Percentiles rank a stretch among this genome's conserved stretches.
These are phyloP conservation scores for Bedellia somnulentella DNA, from an alignment of 2,888 invertebrate genomes.

Conservation along the genomic window DNA sequence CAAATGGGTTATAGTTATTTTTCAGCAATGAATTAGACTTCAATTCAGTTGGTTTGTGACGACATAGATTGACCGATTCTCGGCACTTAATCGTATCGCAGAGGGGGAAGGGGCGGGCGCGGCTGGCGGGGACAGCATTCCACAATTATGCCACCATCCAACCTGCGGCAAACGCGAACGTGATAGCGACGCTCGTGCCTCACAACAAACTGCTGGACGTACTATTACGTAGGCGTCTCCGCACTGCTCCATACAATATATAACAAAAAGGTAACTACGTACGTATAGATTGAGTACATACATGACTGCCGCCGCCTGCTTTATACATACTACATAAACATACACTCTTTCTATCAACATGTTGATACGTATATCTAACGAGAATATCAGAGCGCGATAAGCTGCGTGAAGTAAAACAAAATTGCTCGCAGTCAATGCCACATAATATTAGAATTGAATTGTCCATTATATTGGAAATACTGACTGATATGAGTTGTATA, in stretches of 20 bases:
- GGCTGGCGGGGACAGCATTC: slow-evolving; percentile 38
- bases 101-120: slow-evolving; percentile 33
- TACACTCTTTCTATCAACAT: background rate
- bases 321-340: background rate
- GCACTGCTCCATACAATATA: slow-evolving; percentile 32
- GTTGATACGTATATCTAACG: too few species aligned
- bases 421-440: too few species aligned
- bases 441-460: too few species aligned
- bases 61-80: slow-evolving; percentile 40
- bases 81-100: slow-evolving; percentile 24
- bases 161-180: slow-evolving; percentile 48
- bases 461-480: too few species aligned
- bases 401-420: too few species aligned
- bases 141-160: too few species aligned
- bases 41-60: too few species aligned
- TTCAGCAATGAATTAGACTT: too few species aligned
- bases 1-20: too few species aligned
- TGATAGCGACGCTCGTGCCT: slow-evolving; percentile 56
- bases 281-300: slow-evolving; percentile 10
- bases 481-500: too few species aligned
- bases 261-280: slow-evolving; percentile 12
- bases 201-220: slow-evolving; percentile 60
- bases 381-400: too few species aligned
- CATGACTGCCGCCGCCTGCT: slow-evolving; percentile 1
- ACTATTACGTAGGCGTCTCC: slow-evolving; percentile 52